Base-by-base conservation (phyloP, 2,797 vertebrate genomes). In the Anolis apletophallus region DNA sequence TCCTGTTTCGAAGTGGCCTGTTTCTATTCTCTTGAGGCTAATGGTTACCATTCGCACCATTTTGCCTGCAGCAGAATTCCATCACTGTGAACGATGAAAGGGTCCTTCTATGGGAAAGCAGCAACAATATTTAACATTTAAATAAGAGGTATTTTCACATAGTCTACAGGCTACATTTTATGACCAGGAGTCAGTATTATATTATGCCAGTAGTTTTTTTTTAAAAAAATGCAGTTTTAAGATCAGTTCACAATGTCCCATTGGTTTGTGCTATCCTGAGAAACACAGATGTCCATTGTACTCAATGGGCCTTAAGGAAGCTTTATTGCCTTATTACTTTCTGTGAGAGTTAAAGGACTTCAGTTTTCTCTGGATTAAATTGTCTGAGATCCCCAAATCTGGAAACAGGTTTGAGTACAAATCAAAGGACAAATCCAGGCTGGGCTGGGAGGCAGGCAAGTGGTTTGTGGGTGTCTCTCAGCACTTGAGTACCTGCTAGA, bases 41-140 rank as follows among this genome's bases (percentile, higher is more conserved):
- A 64, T 73, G 54, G 40, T 84, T 68, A 34, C 50, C 21, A 26
- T 52, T 88, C 7, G 1, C 0, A 0, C 23, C 10, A 13, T 77
- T 78, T 82, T 73, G 90, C 75, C 80, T 84, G 89, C 87, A 82
- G 85, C 83, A 80, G 82, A 90, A 57, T 0, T 0, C 3, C 84
- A 76, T 11, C 88, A 83, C 81, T 87, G 32, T 88, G 80, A 91
- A 40, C 81, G 84, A 88, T 29, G 80, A 76, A 81, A 88, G 89
- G 92, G 86, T 36, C 75, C 86, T 92, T 89, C 88, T 13, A n/a
- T 90, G 90, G 92, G 88, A 93, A 93, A 75, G 10, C 61, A 83
- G 86, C 52, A 83, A 91, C 86, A 90, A 77, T 89, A 91, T 91
- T 92, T 94, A 93, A 94, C 80, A 91, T 91, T 94, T 93, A 94